Conservation (phyloP, 1,140 invertebrate genomes). For the Globodera rostochiensis region DNA sequence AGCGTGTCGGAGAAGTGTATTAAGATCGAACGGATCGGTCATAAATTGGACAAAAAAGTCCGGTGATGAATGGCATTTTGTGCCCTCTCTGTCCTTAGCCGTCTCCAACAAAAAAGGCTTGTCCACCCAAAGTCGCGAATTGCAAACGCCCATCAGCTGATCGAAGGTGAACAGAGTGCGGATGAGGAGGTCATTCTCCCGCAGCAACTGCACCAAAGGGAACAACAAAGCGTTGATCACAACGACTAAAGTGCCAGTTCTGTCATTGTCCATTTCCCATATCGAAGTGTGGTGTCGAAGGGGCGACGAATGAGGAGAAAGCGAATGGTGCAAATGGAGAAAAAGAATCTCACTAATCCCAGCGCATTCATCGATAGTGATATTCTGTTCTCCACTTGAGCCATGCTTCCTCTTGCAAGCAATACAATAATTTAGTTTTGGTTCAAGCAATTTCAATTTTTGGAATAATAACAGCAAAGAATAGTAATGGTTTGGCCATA, state of each 20-base stretch:
- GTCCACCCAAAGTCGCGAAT: slow-evolving; percentile 43
- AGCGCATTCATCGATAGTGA: slow-evolving; percentile 31
- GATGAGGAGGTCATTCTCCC: slow-evolving; percentile 40
- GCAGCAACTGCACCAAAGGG: slow-evolving; percentile 34
- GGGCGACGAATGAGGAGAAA: slow-evolving; percentile 18
- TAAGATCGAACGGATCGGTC: slow-evolving; percentile 45
- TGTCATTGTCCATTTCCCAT: slow-evolving; percentile 2
- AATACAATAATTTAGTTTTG: not conserved
- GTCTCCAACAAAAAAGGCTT: slow-evolving; percentile 47
- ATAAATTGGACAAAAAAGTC: slow-evolving; percentile 33
- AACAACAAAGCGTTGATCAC: slow-evolving; percentile 15
- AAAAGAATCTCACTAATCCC: slow-evolving; percentile 53
- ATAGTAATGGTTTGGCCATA: slow-evolving; percentile 10
- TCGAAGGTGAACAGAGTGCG: slow-evolving; percentile 50
- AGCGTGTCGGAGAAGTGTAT: slow-evolving; percentile 39
- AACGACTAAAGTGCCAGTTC: too few species aligned
- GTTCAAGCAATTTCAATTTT: slow-evolving; percentile 18
- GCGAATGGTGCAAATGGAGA: slow-evolving; percentile 50
- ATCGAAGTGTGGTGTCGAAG: not conserved
- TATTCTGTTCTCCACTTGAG: slow-evolving; percentile 54
- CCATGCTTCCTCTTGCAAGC: slow-evolving; percentile 2
- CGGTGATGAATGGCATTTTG: slow-evolving; percentile 14
- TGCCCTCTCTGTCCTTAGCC: not conserved
- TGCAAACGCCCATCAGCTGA: slow-evolving; percentile 46
- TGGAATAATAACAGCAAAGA: slow-evolving; percentile 1